Evolutionary conservation across 1,140 invertebrate species (phyloP), one percentile per base, ranked within the genome.

Genomic region (Drosophila sucinea): DNA sequence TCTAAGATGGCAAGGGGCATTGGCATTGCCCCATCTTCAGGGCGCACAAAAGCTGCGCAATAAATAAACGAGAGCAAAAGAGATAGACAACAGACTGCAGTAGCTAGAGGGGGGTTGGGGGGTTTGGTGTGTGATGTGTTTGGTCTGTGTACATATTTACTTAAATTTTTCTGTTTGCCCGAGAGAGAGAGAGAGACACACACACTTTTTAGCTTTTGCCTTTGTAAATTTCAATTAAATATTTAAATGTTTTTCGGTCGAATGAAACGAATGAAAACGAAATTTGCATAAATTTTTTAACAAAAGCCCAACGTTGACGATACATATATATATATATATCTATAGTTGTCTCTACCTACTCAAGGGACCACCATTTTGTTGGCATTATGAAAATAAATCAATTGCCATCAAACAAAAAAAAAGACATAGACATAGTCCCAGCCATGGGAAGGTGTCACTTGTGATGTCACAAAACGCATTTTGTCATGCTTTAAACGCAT

Each of bases 1-100:
- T 90, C 86, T 90, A 35, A 90, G 86, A 90, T 90, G 79, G 82
- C 77, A 90, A 90, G 90, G 86, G 86, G 86, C 86, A 90, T 90
- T 90, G 86, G 81, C 86, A 90, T 65, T 61, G 71, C 57, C 54
- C 56, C 72, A 33, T 51, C 72, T 90, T 70, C 73, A 68, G 72
- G 72, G 83, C 79, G 79, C 82, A 86, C 79, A 85, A 87, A 85
- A 82, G 82, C 82, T 85, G 83, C 87, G 87, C 82, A 80, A 80
- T 90, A 80, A 80, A 82, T 87, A 87, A 80, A 73, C 73, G 67
- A 78, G 66, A 58, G 56, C 10, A 72, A 74, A 68, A 61, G 70
- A 70, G 67, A 74, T 73, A 76, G 73, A 56, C 62, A 70, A 58
- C 71, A 70, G 30, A 51, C 11, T 17, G 56, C 6, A 60, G 17